These are phyloP conservation scores for Aythya fuligula DNA, from an alignment of 2,797 vertebrate genomes.

Conservation along the genomic window DNA sequence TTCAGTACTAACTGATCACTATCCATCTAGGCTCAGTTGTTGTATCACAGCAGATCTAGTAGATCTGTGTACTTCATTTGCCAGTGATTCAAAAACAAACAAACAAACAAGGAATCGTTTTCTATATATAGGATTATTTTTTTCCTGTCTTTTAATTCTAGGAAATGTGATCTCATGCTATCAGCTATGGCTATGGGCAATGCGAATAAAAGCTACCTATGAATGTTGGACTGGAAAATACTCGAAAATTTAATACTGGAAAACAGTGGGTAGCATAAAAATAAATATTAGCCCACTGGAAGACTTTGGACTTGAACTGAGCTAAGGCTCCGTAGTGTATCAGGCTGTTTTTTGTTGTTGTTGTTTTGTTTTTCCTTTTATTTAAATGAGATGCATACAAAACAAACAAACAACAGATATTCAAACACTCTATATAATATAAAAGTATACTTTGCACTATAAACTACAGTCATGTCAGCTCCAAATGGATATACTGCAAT, in stretches of 20 bases:
- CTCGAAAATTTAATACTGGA: not conserved
- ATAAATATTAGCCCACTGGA: not conserved
- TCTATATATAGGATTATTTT: too few relatives aligned
- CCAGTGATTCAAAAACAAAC: not conserved
- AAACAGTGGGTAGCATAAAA: not conserved
- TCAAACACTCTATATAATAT: not conserved
- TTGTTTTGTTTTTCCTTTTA: not conserved
- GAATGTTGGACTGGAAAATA: not conserved
- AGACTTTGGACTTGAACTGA: not conserved
- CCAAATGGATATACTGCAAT: not conserved
- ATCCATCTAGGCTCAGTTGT: rapidly evolving
- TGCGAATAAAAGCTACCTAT: not conserved
- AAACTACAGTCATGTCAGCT: not conserved
- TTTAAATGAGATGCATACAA: not conserved
- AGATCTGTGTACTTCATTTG: not conserved
- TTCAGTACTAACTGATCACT: not conserved
- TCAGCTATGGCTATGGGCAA: not conserved
- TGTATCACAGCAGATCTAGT: not conserved
- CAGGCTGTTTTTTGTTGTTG: not conserved
- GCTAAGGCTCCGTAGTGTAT: not conserved
- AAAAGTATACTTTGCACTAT: not conserved
- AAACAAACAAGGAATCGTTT: too few relatives aligned
- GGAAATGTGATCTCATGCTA: not conserved
- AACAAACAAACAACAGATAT: not conserved
- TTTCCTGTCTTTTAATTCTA: not conserved